Conservation (phyloP, 2,113 vertebrate genomes). For the Ascaphus truei region DNA sequence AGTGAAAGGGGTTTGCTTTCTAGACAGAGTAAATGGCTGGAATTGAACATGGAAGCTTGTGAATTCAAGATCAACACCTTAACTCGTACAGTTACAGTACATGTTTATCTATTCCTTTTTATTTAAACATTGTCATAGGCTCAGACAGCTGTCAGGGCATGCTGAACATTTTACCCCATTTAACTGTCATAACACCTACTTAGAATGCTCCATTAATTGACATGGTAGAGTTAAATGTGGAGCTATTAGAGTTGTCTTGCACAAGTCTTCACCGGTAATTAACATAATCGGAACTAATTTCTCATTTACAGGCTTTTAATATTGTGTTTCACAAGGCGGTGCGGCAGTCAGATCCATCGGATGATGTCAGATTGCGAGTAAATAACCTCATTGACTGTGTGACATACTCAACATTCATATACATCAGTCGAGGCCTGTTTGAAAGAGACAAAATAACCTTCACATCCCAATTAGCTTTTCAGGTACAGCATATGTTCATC, state of each 20-base stretch:
- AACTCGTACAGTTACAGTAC: no score
- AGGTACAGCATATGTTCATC: slow-evolving; percentile 33
- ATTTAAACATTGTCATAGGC: no score
- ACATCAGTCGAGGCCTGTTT: slow-evolving; percentile 66
- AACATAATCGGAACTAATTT: slow-evolving; percentile 21
- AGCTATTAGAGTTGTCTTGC: slow-evolving; percentile 17
- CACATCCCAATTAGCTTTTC: slow-evolving; percentile 64
- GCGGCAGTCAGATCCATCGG: slow-evolving; percentile 55
- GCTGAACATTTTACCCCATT: neutral
- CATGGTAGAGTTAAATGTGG: slow-evolving; percentile 9
- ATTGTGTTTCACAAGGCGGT: slow-evolving; percentile 71
- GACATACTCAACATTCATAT: slow-evolving; percentile 67
- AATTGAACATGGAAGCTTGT: no score
- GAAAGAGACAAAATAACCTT: slow-evolving; percentile 71
- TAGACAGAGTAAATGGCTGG: no score
- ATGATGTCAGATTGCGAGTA: slow-evolving; percentile 56
- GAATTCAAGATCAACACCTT: no score
- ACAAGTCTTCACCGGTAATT: slow-evolving; percentile 9
- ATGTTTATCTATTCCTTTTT: no score
- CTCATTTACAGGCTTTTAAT: slow-evolving; percentile 61
- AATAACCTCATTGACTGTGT: slow-evolving; percentile 58
- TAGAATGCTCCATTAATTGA: slow-evolving; percentile 11
- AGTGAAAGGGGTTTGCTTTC: no score
- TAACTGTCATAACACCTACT: no score
- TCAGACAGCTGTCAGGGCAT: no score